Percentiles rank a stretch among this genome's conserved stretches.
These are phyloP conservation scores for Ganaspis sp. DNA, from an alignment of 1,140 invertebrate genomes.

Conservation along the genomic window DNA sequence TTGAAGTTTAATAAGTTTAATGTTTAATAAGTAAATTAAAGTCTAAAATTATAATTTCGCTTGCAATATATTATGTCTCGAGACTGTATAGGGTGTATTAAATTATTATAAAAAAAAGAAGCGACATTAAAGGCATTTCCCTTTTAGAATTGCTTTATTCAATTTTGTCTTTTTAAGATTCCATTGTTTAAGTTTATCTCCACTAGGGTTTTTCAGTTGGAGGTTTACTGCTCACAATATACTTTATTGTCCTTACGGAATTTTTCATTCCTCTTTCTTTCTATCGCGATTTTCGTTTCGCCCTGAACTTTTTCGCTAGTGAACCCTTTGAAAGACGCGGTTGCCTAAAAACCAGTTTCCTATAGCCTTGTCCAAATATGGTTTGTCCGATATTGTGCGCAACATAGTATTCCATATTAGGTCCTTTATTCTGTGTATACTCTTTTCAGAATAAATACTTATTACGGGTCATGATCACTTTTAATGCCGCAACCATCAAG, in stretches of 20 bases:
- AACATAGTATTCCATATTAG: constrained; percentile 24
- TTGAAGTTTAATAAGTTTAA: too few species aligned
- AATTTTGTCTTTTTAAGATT: background rate
- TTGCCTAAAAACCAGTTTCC: constrained; percentile 20
- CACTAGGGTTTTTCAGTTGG: background rate
- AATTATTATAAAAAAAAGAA: background rate
- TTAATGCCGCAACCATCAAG: background rate
- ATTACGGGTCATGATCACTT: constrained; percentile 15
- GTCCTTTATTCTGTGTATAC: background rate
- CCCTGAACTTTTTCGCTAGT: background rate
- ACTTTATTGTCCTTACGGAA: background rate
- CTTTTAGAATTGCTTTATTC: background rate
- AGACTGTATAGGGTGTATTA: background rate
- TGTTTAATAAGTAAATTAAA: constrained; percentile 17
- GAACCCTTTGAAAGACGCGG: background rate
- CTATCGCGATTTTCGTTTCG: background rate
- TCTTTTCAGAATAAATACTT: background rate
- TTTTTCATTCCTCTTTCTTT: constrained; percentile 22
- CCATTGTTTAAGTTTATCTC: background rate
- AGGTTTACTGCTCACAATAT: background rate
- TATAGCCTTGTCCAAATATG: constrained; percentile 30
- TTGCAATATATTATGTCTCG: background rate
- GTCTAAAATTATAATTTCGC: constrained; percentile 2
- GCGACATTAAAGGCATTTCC: too few species aligned
- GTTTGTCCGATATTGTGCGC: constrained; percentile 19